These are phyloP conservation scores for Cygnus buccinator DNA, from an alignment of 2,113 vertebrate genomes.

Conservation along the genomic window DNA sequence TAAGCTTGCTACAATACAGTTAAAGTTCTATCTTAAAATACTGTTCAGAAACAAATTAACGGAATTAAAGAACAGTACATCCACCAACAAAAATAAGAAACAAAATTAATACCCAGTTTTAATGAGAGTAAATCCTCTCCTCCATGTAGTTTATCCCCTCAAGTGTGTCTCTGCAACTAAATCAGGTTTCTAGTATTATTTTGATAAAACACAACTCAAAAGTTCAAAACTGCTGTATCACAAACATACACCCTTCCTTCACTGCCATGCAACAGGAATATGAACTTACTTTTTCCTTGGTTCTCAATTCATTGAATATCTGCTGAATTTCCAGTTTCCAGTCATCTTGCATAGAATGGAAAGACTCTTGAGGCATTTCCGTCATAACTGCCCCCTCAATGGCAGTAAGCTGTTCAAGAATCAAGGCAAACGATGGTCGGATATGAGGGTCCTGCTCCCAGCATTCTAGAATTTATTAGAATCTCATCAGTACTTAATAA, in stretches of 20 bases:
- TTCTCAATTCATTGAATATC: constrained; percentile 95
- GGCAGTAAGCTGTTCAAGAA: constrained; percentile 93
- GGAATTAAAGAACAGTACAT: not conserved
- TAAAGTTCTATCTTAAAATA: not conserved
- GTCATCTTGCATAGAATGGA: constrained; percentile 98
- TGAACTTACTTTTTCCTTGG: constrained; percentile 91
- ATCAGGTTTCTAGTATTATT: not conserved
- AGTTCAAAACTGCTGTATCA: not conserved
- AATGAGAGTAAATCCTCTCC: not conserved
- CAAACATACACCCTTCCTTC: not conserved
- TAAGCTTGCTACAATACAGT: not conserved
- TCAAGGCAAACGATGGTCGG: constrained; percentile 91
- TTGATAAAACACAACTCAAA: not conserved
- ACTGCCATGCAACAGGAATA: not conserved
- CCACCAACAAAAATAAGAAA: not conserved
- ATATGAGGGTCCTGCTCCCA: constrained; percentile 97
- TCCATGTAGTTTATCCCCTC: not conserved
- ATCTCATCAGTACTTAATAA: constrained; percentile 7
- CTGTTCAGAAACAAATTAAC: not conserved
- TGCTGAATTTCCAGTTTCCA: constrained; percentile 98
- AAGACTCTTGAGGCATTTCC: constrained; percentile 96
- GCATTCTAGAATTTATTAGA: constrained; percentile 84
- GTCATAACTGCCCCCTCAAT: constrained; percentile 92
- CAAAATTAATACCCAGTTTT: not conserved
- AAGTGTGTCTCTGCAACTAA: not conserved